Conservation (phyloP, 2,113 vertebrate genomes). For the Triplophysa siluroides region DNA sequence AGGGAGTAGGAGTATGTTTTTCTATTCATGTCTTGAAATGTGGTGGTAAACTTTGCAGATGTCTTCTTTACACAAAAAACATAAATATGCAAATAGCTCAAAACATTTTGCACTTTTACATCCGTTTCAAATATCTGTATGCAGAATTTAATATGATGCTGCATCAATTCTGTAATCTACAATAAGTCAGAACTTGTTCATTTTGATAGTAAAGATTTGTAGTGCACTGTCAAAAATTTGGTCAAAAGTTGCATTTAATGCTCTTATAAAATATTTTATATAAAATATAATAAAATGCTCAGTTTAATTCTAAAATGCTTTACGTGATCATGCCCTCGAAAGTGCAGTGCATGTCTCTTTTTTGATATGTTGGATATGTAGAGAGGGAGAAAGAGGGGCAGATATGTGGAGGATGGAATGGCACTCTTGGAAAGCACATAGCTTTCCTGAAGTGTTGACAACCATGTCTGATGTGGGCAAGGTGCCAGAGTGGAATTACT, state of each 20-base stretch:
- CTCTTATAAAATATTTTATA: neutral
- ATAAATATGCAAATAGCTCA: neutral
- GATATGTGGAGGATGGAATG: constrained; percentile 38
- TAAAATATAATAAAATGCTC: neutral
- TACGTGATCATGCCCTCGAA: neutral
- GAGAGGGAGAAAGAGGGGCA: neutral
- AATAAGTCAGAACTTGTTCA: neutral
- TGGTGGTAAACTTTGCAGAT: neutral
- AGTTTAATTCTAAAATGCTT: neutral
- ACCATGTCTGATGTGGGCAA: constrained; percentile 59
- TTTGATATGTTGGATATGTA: constrained; percentile 12
- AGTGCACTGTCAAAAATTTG: constrained; percentile 16
- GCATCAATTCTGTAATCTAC: constrained; percentile 1
- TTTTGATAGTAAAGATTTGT: constrained; percentile 6
- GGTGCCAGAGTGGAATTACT: constrained; percentile 53
- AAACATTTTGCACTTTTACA: neutral
- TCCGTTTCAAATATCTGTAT: neutral
- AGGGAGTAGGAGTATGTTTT: neutral
- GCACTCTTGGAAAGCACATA: constrained; percentile 51
- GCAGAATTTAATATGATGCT: constrained; percentile 1
- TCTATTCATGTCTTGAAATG: neutral
- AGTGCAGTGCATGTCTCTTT: neutral
- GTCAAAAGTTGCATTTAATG: constrained; percentile 13
- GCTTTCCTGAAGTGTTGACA: constrained; percentile 56
- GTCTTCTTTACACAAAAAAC: neutral